Evolutionary conservation across 2,797 vertebrate genomes (phyloP).

Genomic region (Bradypus variegatus): DNA sequence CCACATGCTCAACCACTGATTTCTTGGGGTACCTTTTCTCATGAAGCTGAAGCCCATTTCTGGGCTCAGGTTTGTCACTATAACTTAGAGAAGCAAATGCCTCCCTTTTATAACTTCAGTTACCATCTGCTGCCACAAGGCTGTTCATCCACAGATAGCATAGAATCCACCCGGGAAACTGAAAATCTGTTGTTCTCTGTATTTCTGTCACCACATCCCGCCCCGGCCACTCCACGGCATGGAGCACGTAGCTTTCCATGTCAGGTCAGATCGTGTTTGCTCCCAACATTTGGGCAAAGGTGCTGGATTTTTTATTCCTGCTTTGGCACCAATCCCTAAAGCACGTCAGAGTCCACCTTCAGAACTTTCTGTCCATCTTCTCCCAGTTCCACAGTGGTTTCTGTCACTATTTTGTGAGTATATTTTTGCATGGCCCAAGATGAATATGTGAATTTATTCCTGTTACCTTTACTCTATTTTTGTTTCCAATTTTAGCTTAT

Average conservation of each 20-base stretch:
- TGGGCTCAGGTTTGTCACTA: neutral
- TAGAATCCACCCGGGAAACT: neutral
- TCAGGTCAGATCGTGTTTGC: neutral
- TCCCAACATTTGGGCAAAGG: neutral
- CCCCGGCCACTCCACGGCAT: accelerated
- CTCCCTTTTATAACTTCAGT: neutral
- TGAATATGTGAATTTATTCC: neutral
- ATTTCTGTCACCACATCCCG: neutral
- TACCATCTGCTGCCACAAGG: neutral
- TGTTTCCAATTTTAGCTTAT: neutral
- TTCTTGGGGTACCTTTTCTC: neutral
- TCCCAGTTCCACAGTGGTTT: neutral
- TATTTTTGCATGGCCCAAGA: neutral
- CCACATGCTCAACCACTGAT: neutral
- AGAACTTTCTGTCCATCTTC: neutral
- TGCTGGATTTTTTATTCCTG: neutral
- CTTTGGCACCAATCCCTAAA: neutral
- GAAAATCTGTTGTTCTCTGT: neutral
- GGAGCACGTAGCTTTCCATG: neutral
- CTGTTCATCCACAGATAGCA: neutral
- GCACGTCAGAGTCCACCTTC: neutral
- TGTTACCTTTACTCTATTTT: neutral
- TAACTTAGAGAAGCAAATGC: neutral
- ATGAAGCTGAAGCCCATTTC: neutral
- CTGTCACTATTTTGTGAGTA: no score